Conservation (phyloP, 1,140 invertebrate genomes). For the Telenomus remus region DNA sequence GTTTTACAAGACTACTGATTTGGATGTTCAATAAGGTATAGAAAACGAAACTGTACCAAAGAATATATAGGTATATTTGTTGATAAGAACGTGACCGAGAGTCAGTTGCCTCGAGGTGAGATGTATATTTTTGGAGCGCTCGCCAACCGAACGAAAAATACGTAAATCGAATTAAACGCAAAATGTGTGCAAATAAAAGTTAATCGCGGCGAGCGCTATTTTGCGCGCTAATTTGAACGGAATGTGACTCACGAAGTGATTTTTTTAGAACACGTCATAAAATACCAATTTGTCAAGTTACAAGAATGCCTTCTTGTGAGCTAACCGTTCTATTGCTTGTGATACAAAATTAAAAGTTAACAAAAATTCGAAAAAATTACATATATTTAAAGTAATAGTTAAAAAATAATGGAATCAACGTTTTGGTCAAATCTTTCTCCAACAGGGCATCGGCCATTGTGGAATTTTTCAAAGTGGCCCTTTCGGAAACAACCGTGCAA, state of each 20-base stretch:
- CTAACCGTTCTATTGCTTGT: neutral
- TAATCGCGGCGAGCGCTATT: neutral
- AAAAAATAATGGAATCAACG: no score
- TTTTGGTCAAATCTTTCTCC: no score
- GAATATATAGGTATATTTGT: no score
- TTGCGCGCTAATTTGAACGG: constrained; percentile 2
- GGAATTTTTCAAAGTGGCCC: neutral
- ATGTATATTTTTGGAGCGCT: no score
- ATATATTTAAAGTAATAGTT: no score
- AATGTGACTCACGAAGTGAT: neutral
- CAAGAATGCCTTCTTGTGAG: neutral
- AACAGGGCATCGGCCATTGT: no score
- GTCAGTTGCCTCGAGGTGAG: no score
- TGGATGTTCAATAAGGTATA: no score
- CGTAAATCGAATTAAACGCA: neutral
- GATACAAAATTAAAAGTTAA: neutral
- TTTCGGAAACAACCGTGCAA: neutral
- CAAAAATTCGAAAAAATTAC: no score
- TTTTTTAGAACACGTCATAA: constrained; percentile 4
- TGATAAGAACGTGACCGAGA: no score
- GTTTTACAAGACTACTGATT: no score
- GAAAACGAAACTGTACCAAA: no score
- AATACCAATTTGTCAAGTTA: constrained; percentile 6
- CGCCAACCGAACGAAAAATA: neutral
- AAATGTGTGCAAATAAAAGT: neutral